Evolutionary conservation across 2,113 vertebrate species (phyloP), one percentile per base, ranked within the genome.

Genomic region (Syngnathus typhle): DNA sequence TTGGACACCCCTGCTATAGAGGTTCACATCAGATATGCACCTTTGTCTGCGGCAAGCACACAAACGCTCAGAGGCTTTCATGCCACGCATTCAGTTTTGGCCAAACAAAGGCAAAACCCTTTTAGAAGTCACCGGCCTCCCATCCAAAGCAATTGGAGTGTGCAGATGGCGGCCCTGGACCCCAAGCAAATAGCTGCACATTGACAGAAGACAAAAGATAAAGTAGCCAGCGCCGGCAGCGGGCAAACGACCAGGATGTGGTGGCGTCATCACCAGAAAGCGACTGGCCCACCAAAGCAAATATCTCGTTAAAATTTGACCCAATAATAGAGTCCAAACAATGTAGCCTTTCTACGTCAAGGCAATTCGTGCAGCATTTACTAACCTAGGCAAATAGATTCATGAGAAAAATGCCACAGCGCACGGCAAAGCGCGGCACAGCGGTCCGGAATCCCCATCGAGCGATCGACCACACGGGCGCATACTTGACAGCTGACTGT

Each of bases 71-170:
- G 44, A 39, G 58, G 70, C 76, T 79, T 76, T 78, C 69, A 76
- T 73, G 75, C 64, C 60, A 36, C 60, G 76, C 54, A 82, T 78
- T 73, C 74, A 75, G 66, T 63, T 67, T 43, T 43, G 77, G 67
- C 71, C 76, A 83, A 74, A 47, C 66, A 73, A 78, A 77, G 64
- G 64, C 78, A 65, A n/a, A 10, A 3, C 21, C 18, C 61, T 81
- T 70, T 76, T 78, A 60, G 55, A 75, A 83, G 77, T 83, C 65
- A 37, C 83, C 82, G 85, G 85, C 82, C 76, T 88, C 81, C 77
- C 83, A 90, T 89, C 87, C 89, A 87, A 89, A 91, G 87, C 90
- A 91, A 91, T 91, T 90, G 91, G 87, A 85, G 77, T 58, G 75
- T 83, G 85, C 90, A 91, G 90, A 90, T 91, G 90, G 90, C 85